These are phyloP conservation scores for Neodiprion pinetum DNA, from an alignment of 1,140 invertebrate species.

Conservation along the genomic window DNA sequence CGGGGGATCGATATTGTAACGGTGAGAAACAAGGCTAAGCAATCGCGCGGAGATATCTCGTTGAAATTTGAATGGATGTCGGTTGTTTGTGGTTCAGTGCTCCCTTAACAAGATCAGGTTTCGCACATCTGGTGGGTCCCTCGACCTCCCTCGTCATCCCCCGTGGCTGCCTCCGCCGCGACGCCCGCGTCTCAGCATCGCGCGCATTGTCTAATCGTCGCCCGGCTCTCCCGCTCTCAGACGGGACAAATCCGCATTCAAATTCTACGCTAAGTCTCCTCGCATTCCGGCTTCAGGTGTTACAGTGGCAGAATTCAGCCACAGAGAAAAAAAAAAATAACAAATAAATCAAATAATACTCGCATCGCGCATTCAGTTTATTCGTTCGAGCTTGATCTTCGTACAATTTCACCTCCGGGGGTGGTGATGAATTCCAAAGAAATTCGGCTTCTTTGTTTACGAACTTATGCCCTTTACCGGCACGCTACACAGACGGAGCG, in stretches of 20 bases:
- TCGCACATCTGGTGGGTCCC: constrained; percentile 57
- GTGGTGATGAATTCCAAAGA: no score
- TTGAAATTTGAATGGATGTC: constrained; percentile 54
- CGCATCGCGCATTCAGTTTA: background rate
- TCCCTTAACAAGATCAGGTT: constrained; percentile 60
- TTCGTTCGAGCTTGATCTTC: background rate
- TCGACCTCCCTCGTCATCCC: constrained; percentile 39
- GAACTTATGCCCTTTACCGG: no score
- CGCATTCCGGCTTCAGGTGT: constrained; percentile 22
- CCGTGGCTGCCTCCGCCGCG: constrained; percentile 11
- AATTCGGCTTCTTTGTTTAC: no score
- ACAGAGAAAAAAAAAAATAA: background rate
- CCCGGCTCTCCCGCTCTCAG: constrained; percentile 32
- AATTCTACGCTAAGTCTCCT: constrained; percentile 43
- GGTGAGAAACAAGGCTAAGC: background rate
- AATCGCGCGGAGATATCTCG: constrained; percentile 1
- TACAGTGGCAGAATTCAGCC: background rate
- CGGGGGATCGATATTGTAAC: background rate
- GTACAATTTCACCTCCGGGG: no score
- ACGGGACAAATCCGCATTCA: constrained; percentile 46
- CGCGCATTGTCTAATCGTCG: constrained; percentile 56
- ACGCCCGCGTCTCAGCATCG: constrained; percentile 45
- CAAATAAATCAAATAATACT: background rate
- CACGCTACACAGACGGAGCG: no score
- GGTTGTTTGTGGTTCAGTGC: constrained; percentile 59